These are phyloP conservation scores for Scolopax bukidnonensis DNA, from an alignment of 2,797 vertebrate genomes.

Conservation along the genomic window DNA sequence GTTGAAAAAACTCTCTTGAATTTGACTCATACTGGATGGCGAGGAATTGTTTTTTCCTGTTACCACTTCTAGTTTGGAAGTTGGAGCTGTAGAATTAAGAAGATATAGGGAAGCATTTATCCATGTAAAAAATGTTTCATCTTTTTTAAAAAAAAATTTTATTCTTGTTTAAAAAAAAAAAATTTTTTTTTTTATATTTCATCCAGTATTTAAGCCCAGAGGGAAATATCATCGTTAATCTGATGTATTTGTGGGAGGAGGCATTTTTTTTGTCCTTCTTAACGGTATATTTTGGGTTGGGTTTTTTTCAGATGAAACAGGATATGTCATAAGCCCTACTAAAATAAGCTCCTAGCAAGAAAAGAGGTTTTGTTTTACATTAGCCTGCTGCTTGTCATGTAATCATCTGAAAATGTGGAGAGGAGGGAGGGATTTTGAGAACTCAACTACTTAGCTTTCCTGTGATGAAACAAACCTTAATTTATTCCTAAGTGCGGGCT, in stretches of 20 bases:
- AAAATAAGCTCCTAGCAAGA: neutral
- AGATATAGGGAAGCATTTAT: neutral
- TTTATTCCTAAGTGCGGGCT: neutral
- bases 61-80: neutral
- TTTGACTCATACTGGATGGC: neutral
- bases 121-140: neutral
- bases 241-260: neutral
- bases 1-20: neutral
- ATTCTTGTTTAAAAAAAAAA: neutral
- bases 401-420: constrained; percentile 1
- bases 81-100: neutral
- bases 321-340: neutral
- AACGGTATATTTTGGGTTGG: neutral
- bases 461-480: neutral
- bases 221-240: neutral
- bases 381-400: constrained; percentile 16
- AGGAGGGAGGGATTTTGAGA: constrained; percentile 5
- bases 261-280: neutral
- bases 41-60: neutral
- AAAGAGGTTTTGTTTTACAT: constrained; percentile 25
- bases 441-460: neutral
- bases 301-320: neutral
- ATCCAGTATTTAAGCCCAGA: neutral
- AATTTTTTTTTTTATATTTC: neutral
- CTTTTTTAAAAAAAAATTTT: neutral